A percentile compares a stretch with the other conserved stretches of the same genome.
Evolutionary conservation across 2,113 vertebrate species (phyloP).

Genomic region (Ceyx margarethae): DNA sequence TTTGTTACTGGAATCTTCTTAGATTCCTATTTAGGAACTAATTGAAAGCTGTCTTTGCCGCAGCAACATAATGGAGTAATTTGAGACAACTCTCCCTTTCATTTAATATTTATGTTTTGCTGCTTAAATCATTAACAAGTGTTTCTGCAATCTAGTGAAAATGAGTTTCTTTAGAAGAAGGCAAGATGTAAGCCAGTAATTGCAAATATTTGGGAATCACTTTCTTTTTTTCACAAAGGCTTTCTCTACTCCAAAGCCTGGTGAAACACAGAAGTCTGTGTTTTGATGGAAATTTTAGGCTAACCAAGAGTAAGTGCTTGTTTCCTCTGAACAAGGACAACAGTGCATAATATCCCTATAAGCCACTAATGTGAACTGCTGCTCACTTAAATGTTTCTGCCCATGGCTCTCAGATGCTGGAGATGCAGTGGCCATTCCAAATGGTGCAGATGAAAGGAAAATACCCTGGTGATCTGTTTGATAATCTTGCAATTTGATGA

Average conservation of each 20-base stretch:
- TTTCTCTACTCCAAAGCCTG: not conserved
- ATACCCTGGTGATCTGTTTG: not conserved
- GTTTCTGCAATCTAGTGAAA: slow-evolving; percentile 30
- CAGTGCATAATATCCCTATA: not conserved
- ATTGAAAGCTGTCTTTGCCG: slow-evolving; percentile 54
- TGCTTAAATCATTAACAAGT: slow-evolving; percentile 56
- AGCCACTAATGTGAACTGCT: not conserved
- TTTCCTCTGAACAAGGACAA: not conserved
- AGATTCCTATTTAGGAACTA: slow-evolving; percentile 45
- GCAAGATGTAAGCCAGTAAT: not conserved
- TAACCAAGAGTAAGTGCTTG: not conserved
- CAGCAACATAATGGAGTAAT: slow-evolving; percentile 50
- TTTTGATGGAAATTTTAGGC: not conserved
- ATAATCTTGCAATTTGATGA: not conserved
- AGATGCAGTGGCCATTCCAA: not conserved
- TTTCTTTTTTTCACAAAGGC: not conserved
- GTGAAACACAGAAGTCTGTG: not conserved
- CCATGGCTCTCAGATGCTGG: not conserved
- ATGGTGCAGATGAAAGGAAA: not conserved
- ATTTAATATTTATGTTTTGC: slow-evolving; percentile 62
- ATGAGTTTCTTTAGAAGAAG: slow-evolving; percentile 21
- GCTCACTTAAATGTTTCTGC: not conserved
- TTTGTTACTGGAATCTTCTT: slow-evolving; percentile 62
- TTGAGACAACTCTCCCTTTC: slow-evolving; percentile 42
- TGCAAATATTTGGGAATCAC: not conserved